Conservation (phyloP, 1,140 invertebrate species). For the Drosophila albomicans region DNA sequence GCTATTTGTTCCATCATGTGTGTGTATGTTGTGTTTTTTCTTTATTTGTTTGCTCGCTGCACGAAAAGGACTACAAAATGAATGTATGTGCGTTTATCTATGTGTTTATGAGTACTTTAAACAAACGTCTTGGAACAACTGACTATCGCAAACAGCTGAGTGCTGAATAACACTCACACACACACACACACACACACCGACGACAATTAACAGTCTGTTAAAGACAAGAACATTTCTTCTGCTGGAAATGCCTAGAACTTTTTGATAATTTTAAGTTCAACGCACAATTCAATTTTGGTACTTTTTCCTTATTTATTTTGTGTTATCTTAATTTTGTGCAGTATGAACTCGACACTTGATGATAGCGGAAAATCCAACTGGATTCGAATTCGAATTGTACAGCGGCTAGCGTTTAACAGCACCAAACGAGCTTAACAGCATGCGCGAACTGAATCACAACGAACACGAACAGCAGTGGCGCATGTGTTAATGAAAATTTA, state of each 20-base stretch:
- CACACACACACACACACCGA: neutral
- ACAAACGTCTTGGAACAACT: constrained; percentile 14
- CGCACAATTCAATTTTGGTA: no score
- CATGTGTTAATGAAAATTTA: no score
- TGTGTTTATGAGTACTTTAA: neutral
- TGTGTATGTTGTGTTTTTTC: neutral
- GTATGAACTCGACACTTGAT: no score
- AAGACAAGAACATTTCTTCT: neutral
- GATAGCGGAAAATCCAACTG: neutral
- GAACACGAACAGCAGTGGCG: no score
- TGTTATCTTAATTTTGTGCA: no score
- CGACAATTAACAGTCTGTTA: neutral
- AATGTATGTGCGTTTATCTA: neutral
- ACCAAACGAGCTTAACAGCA: neutral
- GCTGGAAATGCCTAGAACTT: no score
- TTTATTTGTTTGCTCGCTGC: neutral
- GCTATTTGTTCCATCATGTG: constrained; percentile 48
- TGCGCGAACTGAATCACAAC: no score
- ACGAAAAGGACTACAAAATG: no score
- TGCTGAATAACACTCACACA: constrained; percentile 1
- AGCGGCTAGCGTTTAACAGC: neutral
- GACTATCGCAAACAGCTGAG: constrained; percentile 16
- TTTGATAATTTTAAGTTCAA: no score
- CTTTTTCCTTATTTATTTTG: no score
- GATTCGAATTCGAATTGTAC: neutral